Evolutionary conservation across 2,797 vertebrate species (phyloP).

Genomic region (Erethizon dorsatum): DNA sequence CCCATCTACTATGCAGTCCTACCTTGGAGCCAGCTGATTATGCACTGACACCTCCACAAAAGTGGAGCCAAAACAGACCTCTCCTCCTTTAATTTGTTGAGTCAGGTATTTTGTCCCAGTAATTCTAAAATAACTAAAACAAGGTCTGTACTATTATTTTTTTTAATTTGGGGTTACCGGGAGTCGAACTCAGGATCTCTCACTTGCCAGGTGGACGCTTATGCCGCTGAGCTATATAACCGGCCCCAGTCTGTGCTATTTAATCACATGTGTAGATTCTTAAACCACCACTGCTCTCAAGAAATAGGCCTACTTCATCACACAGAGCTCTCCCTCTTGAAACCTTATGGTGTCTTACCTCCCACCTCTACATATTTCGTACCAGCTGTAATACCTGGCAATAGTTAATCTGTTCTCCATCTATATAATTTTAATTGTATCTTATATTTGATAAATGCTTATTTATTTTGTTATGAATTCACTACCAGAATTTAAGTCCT

Average conservation of each 20-base stretch:
- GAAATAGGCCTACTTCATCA: background rate
- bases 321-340: background rate
- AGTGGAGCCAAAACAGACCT: background rate
- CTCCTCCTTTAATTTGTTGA: background rate
- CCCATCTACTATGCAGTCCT: background rate
- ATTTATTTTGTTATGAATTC: background rate
- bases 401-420: background rate
- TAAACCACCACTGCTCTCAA: background rate
- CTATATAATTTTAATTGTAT: background rate
- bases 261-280: background rate
- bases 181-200: too few relatives aligned
- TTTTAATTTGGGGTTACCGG: too few relatives aligned
- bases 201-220: too few relatives aligned
- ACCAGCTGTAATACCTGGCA: background rate
- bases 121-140: background rate
- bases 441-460: background rate
- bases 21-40: background rate
- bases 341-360: background rate
- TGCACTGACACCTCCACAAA: background rate
- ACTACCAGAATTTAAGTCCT: background rate
- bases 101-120: background rate
- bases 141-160: background rate
- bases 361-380: rapidly evolving
- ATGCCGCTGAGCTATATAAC: too few relatives aligned
- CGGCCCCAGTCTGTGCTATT: background rate